Evolutionary conservation across 2,797 vertebrate species (phyloP), one percentile per base, ranked within the genome.

Genomic region (Enteromius argenteus): DNA sequence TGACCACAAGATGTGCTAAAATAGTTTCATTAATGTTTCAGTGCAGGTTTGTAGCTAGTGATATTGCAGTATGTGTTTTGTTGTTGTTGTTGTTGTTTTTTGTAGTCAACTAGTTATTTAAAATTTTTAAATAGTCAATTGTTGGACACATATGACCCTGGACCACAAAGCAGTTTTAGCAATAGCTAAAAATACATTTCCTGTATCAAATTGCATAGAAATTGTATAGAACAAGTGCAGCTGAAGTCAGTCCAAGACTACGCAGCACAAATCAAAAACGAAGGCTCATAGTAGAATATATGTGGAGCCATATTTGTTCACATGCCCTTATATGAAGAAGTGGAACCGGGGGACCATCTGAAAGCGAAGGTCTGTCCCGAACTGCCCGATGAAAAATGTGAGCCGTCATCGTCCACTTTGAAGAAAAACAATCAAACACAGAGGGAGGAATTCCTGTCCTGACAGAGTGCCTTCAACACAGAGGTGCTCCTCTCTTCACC

Each of bases 361-460:
- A 85, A 62, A 79, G 75, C 27, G 30, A 39, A 67, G 56, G 67
- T 84, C 81, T 84, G 69, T 85, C 86, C 75, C 11, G 11, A 76
- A 80, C 69, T 62, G 66, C n/a, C 58, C 39, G 83, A 77, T 73
- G 68, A 87, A 85, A 82, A 74, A 89, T 87, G 67, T 72, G 67
- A 75, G 68, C 88, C 69, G 69, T 87, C 88, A 89, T 86, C 78
- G 68, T 87, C 73, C 46, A 53, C 84, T 87, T 84, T 89, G 79
- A 87, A 88, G 81, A 75, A 84, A 81, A 87, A 85, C 84, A 89
- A 85, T 79, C 84, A 82, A 78, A 87, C 68, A 11, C 83, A 67
- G 74, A 75, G 81, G 84, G 81, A 84, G 84, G 84, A 84, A 85
- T 87, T 89, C 84, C 74, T 49, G 73, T 83, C 58, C 74, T 85